Conservation (phyloP, 2,888 invertebrate species). For the Lasiommata megera region DNA sequence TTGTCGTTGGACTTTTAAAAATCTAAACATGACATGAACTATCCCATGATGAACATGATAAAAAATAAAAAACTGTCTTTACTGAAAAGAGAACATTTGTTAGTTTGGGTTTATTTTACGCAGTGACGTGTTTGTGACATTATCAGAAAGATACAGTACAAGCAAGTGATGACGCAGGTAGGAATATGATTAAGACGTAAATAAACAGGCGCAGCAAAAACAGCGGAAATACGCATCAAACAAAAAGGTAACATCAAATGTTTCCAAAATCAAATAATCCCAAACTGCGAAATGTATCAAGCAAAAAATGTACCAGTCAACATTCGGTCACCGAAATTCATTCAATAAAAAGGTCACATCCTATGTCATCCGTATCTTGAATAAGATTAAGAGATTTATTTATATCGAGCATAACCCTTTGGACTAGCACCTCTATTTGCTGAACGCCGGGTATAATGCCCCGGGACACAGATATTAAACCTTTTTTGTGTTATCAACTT, state of each 20-base stretch:
- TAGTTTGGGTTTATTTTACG: no score
- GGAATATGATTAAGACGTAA: background rate
- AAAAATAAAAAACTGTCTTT: no score
- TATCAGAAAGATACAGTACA: no score
- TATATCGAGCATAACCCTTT: conserved; percentile 6
- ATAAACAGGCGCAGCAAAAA: background rate
- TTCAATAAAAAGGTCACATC: conserved; percentile 6
- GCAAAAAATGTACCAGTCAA: conserved; percentile 5
- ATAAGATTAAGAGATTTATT: background rate
- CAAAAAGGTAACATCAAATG: background rate
- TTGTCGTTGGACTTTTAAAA: no score
- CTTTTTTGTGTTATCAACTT: background rate
- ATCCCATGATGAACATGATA: no score
- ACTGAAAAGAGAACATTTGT: no score
- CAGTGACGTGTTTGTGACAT: no score
- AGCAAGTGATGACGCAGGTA: no score
- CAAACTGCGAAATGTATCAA: background rate
- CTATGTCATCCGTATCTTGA: background rate
- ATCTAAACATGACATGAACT: no score
- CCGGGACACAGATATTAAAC: conserved; percentile 1
- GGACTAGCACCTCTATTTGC: background rate
- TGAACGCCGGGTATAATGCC: background rate
- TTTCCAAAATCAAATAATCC: conserved; percentile 2
- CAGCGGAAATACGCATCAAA: background rate
- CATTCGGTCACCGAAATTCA: background rate